Evolutionary conservation across 2,888 invertebrate species (phyloP), one percentile per base, ranked within the genome.

Genomic region (Xylota segnis): DNA sequence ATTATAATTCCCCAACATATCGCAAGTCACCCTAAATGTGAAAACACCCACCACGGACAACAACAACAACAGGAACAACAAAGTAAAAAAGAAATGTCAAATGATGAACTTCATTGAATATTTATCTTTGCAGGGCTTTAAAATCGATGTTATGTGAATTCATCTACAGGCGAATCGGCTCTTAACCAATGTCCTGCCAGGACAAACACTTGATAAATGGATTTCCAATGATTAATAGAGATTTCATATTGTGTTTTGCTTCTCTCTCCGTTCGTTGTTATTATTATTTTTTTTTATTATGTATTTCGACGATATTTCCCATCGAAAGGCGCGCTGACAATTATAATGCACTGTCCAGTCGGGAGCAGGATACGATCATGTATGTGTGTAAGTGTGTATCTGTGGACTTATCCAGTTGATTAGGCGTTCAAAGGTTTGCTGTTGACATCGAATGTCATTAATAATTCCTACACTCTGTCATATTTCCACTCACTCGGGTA

Each of bases 391-490:
- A 14, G 12, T 32, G 65, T 72, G 65, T 45, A 37, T 34, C 10
- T 56, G 27, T 50, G 52, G 72, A 84, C 74, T 81, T 76, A 71
- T 81, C 66, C 71, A 66, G 79, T 86, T 86, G 84, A 86, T 86
- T 81, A 86, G 84, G 81, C 79, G 81, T 81, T 61, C 76, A 43
- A 86, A 76, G 84, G 84, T 86, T 86, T 86, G 84, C 65, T 66
- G 37, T 29, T 86, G 84, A 81, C 84, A 72, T 81, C 63, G 27
- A 59, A 66, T 81, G 76, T 81, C 84, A 81, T 86, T 86, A 75
- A 86, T 86, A 81, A 86, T 76, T 76, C 75, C 43, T 47, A 66
- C 71, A 40, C 65, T 66, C 58, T 65, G 59, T 79, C 79, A 79
- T 74, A 66, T 74, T 59, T 66, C 58, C 81, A 65, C 72, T 79